These are phyloP conservation scores for Drosophila setifemur DNA, from an alignment of 1,140 invertebrate species.

Conservation along the genomic window DNA sequence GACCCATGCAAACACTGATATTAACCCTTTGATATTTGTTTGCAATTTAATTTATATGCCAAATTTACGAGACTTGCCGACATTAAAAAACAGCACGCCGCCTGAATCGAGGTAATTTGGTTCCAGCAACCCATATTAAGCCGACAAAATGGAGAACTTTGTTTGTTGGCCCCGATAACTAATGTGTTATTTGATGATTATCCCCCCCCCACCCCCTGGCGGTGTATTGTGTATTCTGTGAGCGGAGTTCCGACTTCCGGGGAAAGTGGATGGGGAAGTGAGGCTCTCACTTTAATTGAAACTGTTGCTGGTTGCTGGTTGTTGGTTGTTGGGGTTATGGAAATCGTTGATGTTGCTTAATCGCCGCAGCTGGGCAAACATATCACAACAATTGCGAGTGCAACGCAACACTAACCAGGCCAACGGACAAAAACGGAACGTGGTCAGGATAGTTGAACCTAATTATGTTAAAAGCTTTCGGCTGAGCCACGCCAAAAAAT, in stretches of 20 bases:
- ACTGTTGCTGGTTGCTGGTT: constrained; percentile 37
- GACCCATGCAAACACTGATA: constrained; percentile 43
- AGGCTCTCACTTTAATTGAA: constrained; percentile 42
- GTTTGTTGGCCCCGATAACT: constrained; percentile 43
- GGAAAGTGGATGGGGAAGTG: too few relatives aligned
- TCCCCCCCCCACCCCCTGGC: constrained; percentile 6
- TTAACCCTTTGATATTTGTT: constrained; percentile 68
- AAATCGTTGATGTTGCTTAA: constrained; percentile 38
- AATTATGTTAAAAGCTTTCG: constrained; percentile 78
- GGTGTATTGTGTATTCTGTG: constrained; percentile 45
- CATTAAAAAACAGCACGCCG: constrained; percentile 68
- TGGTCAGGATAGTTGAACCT: constrained; percentile 77
- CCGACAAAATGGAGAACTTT: constrained; percentile 35
- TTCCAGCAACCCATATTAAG: constrained; percentile 34
- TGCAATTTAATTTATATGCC: constrained; percentile 72
- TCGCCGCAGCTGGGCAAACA: constrained; percentile 37
- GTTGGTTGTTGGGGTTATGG: too few relatives aligned
- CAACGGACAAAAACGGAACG: constrained; percentile 77
- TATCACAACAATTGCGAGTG: constrained; percentile 50
- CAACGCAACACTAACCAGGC: constrained; percentile 73
- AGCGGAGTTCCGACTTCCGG: constrained; percentile 29
- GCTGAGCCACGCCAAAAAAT: constrained; percentile 63
- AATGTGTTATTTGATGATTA: constrained; percentile 69
- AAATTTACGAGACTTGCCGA: constrained; percentile 63
- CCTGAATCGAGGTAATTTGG: constrained; percentile 57